A percentile compares a stretch with the other conserved stretches of the same genome.
phyloP scores from a whole-genome alignment of 2,113 vertebrate species.

The Carollia perspicillata region DNA sequence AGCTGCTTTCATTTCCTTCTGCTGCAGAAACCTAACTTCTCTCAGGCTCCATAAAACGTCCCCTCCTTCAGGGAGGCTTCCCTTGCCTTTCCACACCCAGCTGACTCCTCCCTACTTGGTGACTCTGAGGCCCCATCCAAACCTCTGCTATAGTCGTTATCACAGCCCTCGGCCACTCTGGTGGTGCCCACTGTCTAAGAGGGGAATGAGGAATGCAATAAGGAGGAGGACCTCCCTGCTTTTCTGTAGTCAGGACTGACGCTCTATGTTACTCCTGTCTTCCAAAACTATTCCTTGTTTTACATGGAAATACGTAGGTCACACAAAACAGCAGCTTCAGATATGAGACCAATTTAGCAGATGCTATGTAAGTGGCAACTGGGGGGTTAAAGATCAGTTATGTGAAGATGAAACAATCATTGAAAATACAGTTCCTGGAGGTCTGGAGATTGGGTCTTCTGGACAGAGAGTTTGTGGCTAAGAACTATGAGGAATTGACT shows the following conservation, averaged over 20 bases:
- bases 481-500: not conserved
- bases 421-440: not conserved
- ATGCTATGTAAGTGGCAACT: not conserved
- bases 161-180: not conserved
- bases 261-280: not conserved
- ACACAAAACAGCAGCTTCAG: not conserved
- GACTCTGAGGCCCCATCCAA: not conserved
- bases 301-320: not conserved
- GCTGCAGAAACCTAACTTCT: not conserved
- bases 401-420: not conserved
- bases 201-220: not conserved
- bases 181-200: not conserved
- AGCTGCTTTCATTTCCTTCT: not conserved
- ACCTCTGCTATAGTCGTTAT: not conserved
- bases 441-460: not conserved
- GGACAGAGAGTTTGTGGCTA: not conserved
- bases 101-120: not conserved
- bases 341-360: not conserved
- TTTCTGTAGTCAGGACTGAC: not conserved
- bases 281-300: not conserved
- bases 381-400: not conserved
- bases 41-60: not conserved
- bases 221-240: not conserved
- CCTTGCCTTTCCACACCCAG: not conserved
- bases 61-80: not conserved